Evolutionary conservation across 1,140 invertebrate genomes (phyloP), one percentile per base, ranked within the genome.

Genomic region (Ceratoteleas bidentatus): DNA sequence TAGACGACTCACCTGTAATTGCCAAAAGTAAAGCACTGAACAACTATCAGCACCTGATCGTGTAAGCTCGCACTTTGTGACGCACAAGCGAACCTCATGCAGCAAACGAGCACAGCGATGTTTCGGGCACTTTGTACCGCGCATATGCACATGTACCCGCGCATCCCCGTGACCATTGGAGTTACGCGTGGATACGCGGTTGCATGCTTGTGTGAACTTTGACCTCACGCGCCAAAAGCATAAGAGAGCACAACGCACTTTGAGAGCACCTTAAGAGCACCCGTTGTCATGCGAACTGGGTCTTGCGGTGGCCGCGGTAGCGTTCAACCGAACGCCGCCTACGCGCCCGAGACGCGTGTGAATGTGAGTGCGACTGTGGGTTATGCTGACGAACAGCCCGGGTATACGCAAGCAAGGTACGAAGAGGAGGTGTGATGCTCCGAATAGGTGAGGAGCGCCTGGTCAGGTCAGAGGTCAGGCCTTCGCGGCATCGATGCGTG

Each of bases 1-100:
- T 82, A 86, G 79, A 83, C 74, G 64, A 85, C 62, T 60, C 53
- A 74, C 43, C 72, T 68, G 4, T 24, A 2, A 24, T 65, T 79
- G 66, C 80, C 49, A 40, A 74, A 49, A 73, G 60, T 56, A 70
- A 84, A 81, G 83, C 83, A 84, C 83, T 77, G 65, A 81, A 84
- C 86, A 45, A n/a, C 54, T 74, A 32, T 86, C 86, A 88, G 86
- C 85, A 87, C 86, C 83, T 72, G 82, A 83, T 84, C 88, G 85
- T 90, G 85, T 90, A 88, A 90, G 88, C 87, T 90, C 88, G 89
- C 89, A 90, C 88, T 90, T 88, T 90, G 85, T 90, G 86, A 90
- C 88, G 89, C 90, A 91, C 89, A 85, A 83, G 77, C 81, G 69
- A 88, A 87, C 80, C 64, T 40, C 84, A 74, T 84, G 75, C 76